Evolutionary conservation across 2,888 invertebrate genomes (phyloP).

Genomic region (Dexiosoma caninum): DNA sequence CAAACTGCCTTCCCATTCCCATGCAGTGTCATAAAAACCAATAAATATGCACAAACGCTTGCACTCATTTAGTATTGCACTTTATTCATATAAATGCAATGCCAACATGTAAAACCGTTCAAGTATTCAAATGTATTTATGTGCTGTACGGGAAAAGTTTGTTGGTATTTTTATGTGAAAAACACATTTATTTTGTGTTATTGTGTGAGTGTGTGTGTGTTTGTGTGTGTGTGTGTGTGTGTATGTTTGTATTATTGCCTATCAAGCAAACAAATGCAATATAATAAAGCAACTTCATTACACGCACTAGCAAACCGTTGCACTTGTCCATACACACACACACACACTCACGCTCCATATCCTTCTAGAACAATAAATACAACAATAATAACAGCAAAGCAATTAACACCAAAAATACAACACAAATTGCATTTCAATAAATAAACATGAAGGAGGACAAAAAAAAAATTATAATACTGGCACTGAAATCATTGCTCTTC

Average conservation of each 20-base stretch:
- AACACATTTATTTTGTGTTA: background rate
- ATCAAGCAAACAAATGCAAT: constrained; percentile 50
- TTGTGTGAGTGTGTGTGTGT: background rate
- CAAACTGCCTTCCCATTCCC: background rate
- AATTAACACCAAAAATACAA: constrained; percentile 62
- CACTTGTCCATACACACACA: background rate
- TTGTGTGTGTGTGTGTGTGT: background rate
- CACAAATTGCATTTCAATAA: constrained; percentile 62
- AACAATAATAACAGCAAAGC: constrained; percentile 54
- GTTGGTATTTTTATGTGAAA: background rate
- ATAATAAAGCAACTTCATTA: constrained; percentile 61
- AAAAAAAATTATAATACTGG: background rate
- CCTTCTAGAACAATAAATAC: constrained; percentile 37
- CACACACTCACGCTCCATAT: background rate
- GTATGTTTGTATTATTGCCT: background rate
- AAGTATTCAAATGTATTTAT: background rate
- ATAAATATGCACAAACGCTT: constrained; percentile 17
- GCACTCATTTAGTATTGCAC: background rate
- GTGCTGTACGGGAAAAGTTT: background rate
- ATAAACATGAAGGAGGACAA: constrained; percentile 60
- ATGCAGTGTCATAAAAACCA: constrained; percentile 11
- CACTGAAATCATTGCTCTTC: background rate
- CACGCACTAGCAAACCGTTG: constrained; percentile 54
- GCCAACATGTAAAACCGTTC: constrained; percentile 24
- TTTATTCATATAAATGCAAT: constrained; percentile 7